Evolutionary conservation across 2,888 invertebrate genomes (phyloP).

Genomic region (Drosophila paramelanica): DNA sequence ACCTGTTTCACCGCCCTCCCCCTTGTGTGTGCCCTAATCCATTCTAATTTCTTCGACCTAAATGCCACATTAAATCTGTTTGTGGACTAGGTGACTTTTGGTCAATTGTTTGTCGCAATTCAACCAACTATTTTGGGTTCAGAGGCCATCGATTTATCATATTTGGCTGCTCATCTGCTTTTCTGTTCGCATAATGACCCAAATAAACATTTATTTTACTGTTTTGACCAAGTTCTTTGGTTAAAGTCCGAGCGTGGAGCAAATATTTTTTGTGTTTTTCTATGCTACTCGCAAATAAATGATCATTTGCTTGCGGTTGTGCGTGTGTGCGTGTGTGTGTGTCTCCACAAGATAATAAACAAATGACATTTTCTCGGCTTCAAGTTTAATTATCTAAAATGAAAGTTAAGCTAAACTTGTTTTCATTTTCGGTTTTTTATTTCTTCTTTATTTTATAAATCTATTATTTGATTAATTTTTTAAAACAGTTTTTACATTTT

Average conservation of each 20-base stretch:
- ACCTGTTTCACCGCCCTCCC: conserved; percentile 6
- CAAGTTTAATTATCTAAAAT: no score
- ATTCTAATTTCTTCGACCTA: conserved; percentile 42
- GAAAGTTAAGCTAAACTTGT: no score
- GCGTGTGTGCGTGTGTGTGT: not conserved
- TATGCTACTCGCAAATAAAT: conserved; percentile 60
- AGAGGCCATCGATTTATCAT: conserved; percentile 64
- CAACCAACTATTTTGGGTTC: conserved; percentile 55
- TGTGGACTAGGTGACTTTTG: conserved; percentile 36
- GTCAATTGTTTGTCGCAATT: conserved; percentile 13
- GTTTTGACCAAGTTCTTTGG: conserved; percentile 12
- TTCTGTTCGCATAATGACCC: conserved; percentile 61
- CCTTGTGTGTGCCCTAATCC: conserved; percentile 28
- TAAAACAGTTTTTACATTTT: no score
- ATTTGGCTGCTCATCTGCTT: conserved; percentile 28
- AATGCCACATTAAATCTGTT: conserved; percentile 44
- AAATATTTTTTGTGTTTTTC: conserved; percentile 24
- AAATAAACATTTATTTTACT: conserved; percentile 56
- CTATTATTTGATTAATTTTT: no score
- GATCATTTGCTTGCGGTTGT: conserved; percentile 11
- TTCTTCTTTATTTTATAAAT: no score
- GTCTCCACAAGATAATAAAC: not conserved
- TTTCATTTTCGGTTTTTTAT: no score
- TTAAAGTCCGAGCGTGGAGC: conserved; percentile 16
- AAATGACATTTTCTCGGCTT: not conserved